Base-by-base conservation (phyloP, 2,888 invertebrate species). In the Dromius quadrimaculatus region DNA sequence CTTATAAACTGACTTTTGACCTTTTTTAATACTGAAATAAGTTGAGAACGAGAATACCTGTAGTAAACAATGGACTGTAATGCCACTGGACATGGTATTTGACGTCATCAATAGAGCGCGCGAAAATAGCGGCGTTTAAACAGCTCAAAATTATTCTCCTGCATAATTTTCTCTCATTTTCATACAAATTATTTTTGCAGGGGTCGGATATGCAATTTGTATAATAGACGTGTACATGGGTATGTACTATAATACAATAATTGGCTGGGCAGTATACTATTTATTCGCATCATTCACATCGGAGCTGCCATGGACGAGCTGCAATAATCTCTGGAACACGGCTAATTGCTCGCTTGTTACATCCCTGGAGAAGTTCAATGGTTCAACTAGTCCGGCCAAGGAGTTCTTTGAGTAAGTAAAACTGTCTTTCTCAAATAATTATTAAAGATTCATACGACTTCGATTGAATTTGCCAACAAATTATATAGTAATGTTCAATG, bases 211-310 rank as follows among this genome's bases (percentile, higher is more conserved):
- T 84, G 95, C 97, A 6, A 97, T 97, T 80, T 97, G 97, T 82
- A 88, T 97, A 81, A 94, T 97, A 77, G 96, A 97, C 84, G 88
- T 97, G 80, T 97, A 97, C 85, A 92, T 92, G 90, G 94, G 94
- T 76, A 97, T 97, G 92, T 97, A 95, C 85, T 97, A 97, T 87
- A 97, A 97, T 85, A 96, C 97, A 57, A 94, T 97, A 82, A 97
- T 97, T 78, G 95, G 95, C 50, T 97, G 97, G 95, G 95, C 96
- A 45, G 91, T 95, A 64, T 95, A 95, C 84, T 95, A 95, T 84
- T 87, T 95, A 74, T 87, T 94, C 76, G 92, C 92, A 9, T 94
- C 94, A 74, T 91, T 94, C 83, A 89, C 89, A 80, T 87, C 87
- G 0, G 89, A 89, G 79, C 86, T 95, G 62, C 95, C 95, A 0